Evolutionary conservation across 2,888 invertebrate genomes (phyloP).

Genomic region (Xanthia icteritia): DNA sequence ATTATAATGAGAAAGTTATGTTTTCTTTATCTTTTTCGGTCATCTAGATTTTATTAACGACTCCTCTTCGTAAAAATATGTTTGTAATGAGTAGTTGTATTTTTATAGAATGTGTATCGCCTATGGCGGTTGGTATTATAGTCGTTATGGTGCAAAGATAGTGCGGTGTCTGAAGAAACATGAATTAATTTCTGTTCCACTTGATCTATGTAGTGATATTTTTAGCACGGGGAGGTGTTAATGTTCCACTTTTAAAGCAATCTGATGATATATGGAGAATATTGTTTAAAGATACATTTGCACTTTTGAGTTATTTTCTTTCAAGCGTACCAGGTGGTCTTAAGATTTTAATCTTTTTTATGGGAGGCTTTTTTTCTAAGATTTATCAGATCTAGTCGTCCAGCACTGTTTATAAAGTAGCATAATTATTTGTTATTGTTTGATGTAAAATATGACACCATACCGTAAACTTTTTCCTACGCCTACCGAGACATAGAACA

Average conservation of each 20-base stretch:
- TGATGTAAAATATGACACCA: not conserved
- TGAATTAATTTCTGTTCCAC: slow-evolving; percentile 49
- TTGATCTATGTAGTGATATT: slow-evolving; percentile 54
- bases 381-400: not conserved
- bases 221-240: slow-evolving; percentile 58
- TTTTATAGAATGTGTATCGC: slow-evolving; percentile 47
- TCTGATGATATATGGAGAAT: slow-evolving; percentile 49
- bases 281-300: slow-evolving; percentile 43
- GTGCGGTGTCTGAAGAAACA: slow-evolving; percentile 30
- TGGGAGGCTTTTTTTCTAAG: slow-evolving; percentile 15
- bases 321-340: slow-evolving; percentile 41
- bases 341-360: slow-evolving; percentile 34
- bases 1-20: slow-evolving; percentile 65
- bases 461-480: not conserved
- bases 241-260: slow-evolving; percentile 50
- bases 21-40: slow-evolving; percentile 60
- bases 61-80: slow-evolving; percentile 57
- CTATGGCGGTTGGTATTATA: slow-evolving; percentile 46
- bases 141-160: slow-evolving; percentile 47
- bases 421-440: slow-evolving; percentile 1
- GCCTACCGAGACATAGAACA: not conserved
- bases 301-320: slow-evolving; percentile 39
- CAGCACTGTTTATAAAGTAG: not conserved
- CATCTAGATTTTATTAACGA: slow-evolving; percentile 64
- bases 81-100: slow-evolving; percentile 58